phyloP scores from a whole-genome alignment of 2,797 vertebrate species.

The Acanthurus lineatus region DNA sequence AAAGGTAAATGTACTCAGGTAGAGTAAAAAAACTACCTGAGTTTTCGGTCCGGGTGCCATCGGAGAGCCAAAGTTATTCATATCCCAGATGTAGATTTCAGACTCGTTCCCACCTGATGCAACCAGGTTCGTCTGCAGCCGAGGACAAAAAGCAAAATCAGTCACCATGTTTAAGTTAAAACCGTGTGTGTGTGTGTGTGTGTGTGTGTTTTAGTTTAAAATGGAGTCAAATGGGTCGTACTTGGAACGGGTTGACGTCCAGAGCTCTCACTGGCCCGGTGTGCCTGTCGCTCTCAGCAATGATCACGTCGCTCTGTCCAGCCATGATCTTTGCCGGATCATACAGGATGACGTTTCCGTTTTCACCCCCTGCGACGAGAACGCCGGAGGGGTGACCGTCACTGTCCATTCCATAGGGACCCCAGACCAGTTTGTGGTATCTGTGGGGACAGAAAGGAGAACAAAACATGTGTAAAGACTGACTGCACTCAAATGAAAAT shows the following conservation, averaged over 20 bases:
- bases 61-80: slow-evolving; percentile 95
- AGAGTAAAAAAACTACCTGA: slow-evolving; percentile 84
- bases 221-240: slow-evolving; percentile 58
- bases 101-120: slow-evolving; percentile 98
- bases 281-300: slow-evolving; percentile 94
- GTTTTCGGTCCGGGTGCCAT: slow-evolving; percentile 98
- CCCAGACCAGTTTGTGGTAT: slow-evolving; percentile 98
- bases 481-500: not conserved
- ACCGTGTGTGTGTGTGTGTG: too few relatives aligned
- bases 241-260: slow-evolving; percentile 96
- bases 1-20: not conserved
- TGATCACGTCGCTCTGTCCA: slow-evolving; percentile 89
- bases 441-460: slow-evolving; percentile 70
- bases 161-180: not conserved
- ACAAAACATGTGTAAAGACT: not conserved
- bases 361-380: slow-evolving; percentile 95
- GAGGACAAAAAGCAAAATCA: not conserved
- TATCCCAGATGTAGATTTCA: slow-evolving; percentile 99
- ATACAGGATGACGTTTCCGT: slow-evolving; percentile 95
- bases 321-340: slow-evolving; percentile 93
- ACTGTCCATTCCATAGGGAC: slow-evolving; percentile 86
- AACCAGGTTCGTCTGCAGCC: slow-evolving; percentile 91
- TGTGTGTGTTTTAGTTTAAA: not conserved
- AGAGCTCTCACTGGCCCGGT: slow-evolving; percentile 94
- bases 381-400: slow-evolving; percentile 88